These are phyloP conservation scores for Halichondria panicea DNA, from an alignment of 37 sponge, comb jelly and placozoan genomes.

Conservation along the genomic window DNA sequence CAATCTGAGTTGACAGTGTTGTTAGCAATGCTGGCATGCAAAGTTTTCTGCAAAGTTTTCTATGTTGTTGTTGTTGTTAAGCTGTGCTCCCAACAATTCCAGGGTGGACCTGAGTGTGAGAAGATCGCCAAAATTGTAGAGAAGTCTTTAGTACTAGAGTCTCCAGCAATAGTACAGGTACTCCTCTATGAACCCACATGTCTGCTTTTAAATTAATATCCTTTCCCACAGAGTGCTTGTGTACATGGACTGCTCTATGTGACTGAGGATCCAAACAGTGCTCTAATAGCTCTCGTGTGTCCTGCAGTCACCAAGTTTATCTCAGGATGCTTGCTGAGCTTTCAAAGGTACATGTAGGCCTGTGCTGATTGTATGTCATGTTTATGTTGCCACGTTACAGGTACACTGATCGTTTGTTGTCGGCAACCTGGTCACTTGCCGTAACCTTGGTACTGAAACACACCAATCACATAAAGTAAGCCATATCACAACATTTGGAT, in stretches of 20 bases:
- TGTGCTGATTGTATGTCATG: not conserved
- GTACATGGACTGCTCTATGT: conserved; percentile 62
- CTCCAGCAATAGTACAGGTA: conserved; percentile 46
- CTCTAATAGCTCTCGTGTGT: conserved; percentile 6
- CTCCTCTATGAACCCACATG: not conserved
- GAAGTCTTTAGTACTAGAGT: conserved; percentile 33
- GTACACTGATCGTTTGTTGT: conserved; percentile 24
- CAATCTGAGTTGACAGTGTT: too few species aligned
- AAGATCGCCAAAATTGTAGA: conserved; percentile 52
- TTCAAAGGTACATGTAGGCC: conserved; percentile 18
- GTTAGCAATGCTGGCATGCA: not conserved
- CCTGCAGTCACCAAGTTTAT: conserved; percentile 33
- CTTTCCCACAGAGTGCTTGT: conserved; percentile 46
- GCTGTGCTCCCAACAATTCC: not conserved
- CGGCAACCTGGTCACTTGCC: conserved; percentile 39
- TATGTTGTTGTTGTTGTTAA: not conserved
- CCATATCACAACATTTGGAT: not conserved
- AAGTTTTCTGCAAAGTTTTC: not conserved
- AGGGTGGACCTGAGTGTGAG: conserved; percentile 40
- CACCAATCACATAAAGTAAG: conserved; percentile 36
- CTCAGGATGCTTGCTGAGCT: not conserved
- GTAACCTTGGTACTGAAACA: conserved; percentile 3
- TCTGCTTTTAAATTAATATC: not conserved
- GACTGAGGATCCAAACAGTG: conserved; percentile 38
- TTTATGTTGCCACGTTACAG: conserved; percentile 3